Conservation (phyloP, 2,888 invertebrate species). For the Cantharis flavilabris region DNA sequence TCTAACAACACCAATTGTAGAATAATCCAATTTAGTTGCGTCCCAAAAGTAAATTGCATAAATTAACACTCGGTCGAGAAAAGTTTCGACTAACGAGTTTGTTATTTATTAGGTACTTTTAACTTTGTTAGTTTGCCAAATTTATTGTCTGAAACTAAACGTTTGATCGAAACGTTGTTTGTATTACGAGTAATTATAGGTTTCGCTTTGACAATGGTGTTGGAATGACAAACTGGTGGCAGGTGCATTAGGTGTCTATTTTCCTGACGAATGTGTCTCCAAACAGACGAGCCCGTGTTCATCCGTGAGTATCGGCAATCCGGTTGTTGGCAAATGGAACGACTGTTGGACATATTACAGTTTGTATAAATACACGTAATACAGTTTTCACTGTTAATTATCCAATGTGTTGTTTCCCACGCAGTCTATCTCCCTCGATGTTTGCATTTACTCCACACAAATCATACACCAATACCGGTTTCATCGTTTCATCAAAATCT, state of each 20-base stretch:
- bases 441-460: conserved; percentile 30
- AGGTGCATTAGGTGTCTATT: conserved; percentile 38
- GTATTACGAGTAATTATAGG: conserved; percentile 16
- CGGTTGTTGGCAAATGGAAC: conserved; percentile 22
- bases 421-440: conserved; percentile 32
- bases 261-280: conserved; percentile 41
- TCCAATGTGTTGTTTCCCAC: conserved; percentile 34
- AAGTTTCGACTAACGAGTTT: not conserved
- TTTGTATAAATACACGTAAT: conserved; percentile 39
- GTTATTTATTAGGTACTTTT: not conserved
- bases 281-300: conserved; percentile 33
- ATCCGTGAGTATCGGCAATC: conserved; percentile 30
- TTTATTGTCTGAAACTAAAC: not conserved
- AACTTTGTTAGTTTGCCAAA: not conserved
- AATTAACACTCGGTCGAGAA: not conserved
- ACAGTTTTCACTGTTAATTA: conserved; percentile 42
- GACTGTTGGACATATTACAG: conserved; percentile 34
- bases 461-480: conserved; percentile 30
- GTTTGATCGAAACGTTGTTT: not conserved
- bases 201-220: conserved; percentile 22
- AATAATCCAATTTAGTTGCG: conserved; percentile 8
- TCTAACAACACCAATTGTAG: conserved; percentile 17
- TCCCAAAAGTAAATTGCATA: not conserved
- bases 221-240: conserved; percentile 41
- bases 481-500: conserved; percentile 9